A percentile compares a stretch with the other conserved stretches of the same genome.
Conservation (phyloP, 92 coral and sea anemone species). For the Nematostella vectensis region DNA sequence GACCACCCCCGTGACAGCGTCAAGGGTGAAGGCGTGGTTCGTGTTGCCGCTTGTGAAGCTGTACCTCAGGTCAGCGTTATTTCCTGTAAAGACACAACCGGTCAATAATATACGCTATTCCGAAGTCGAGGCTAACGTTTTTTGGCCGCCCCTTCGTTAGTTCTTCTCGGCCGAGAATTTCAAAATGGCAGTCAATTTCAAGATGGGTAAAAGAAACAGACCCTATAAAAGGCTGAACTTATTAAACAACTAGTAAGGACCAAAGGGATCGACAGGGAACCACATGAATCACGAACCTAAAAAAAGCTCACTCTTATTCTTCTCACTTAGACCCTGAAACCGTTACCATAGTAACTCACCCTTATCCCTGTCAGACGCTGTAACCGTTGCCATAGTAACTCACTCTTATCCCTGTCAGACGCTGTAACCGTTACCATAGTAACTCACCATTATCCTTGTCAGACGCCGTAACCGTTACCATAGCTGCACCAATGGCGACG, state of each 20-base stretch:
- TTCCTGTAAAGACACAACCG: slow-evolving; percentile 44
- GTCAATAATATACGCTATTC: too few species aligned
- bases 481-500: slow-evolving; percentile 4
- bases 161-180: too few species aligned
- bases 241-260: too few species aligned
- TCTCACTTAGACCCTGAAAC: slow-evolving; percentile 43
- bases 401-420: slow-evolving; percentile 45
- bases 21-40: slow-evolving; percentile 38
- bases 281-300: too few species aligned
- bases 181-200: too few species aligned
- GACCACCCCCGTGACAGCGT: slow-evolving; percentile 36
- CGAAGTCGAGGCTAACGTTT: too few species aligned
- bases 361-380: slow-evolving; percentile 44
- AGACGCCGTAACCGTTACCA: slow-evolving; percentile 27
- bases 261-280: too few species aligned
- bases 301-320: slow-evolving; percentile 50
- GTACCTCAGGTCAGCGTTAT: slow-evolving; percentile 69
- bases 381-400: slow-evolving; percentile 25
- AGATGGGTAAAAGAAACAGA: too few species aligned
- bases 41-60: slow-evolving; percentile 53
- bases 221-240: too few species aligned
- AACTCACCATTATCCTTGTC: slow-evolving; percentile 67
- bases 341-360: slow-evolving; percentile 35
- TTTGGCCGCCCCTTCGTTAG: too few species aligned
- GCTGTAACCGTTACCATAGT: slow-evolving; percentile 30